Evolutionary conservation across 2,888 invertebrate species (phyloP).

Genomic region (Ophion ventricosus): DNA sequence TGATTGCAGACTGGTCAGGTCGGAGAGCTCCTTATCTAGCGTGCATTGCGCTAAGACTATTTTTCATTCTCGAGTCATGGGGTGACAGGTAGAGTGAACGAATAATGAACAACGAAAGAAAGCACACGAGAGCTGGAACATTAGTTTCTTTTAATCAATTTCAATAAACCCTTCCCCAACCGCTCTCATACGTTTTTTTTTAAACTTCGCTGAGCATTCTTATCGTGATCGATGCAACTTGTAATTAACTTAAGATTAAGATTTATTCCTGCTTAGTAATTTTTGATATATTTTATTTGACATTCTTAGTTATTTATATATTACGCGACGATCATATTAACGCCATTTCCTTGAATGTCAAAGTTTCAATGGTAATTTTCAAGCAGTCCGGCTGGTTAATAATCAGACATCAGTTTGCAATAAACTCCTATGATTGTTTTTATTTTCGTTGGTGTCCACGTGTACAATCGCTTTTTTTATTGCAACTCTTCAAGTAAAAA

Average conservation of each 20-base stretch:
- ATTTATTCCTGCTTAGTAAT: not conserved
- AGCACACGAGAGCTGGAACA: not conserved
- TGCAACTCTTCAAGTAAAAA: not conserved
- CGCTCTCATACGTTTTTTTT: slow-evolving; percentile 6
- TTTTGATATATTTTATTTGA: no score
- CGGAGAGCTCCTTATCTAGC: slow-evolving; percentile 53
- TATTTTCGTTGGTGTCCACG: no score
- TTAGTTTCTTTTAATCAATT: not conserved
- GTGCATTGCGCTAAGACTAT: slow-evolving; percentile 52
- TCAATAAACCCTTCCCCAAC: not conserved
- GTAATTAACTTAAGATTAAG: not conserved
- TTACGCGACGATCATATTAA: no score
- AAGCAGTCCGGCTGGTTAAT: no score
- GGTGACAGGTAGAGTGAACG: slow-evolving; percentile 32
- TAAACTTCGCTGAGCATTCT: not conserved
- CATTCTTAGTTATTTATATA: no score
- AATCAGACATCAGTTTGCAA: no score
- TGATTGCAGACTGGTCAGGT: slow-evolving; percentile 60
- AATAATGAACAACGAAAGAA: not conserved
- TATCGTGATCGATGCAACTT: not conserved
- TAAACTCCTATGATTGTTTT: no score
- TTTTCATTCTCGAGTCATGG: slow-evolving; percentile 53
- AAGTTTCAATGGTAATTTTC: no score
- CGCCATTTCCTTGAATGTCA: no score
- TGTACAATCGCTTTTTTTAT: no score